A percentile compares a stretch with the other conserved stretches of the same genome.
Evolutionary conservation across 2,797 vertebrate genomes (phyloP).

Genomic region (Sandelia bainsii): DNA sequence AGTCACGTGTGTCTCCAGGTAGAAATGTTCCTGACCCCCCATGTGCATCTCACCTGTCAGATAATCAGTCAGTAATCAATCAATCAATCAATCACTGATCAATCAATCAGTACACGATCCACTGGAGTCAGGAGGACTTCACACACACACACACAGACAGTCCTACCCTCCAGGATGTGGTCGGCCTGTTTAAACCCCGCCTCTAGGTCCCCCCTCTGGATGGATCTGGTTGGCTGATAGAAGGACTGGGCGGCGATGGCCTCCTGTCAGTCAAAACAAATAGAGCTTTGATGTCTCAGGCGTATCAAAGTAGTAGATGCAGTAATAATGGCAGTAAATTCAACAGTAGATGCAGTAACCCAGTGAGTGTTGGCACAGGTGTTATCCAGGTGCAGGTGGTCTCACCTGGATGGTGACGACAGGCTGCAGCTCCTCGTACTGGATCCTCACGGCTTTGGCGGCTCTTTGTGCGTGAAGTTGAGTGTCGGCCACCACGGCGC

Average conservation of each 20-base stretch:
- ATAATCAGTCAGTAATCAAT: neutral
- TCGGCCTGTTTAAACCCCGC: conserved; percentile 92
- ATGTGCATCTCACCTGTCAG: conserved; percentile 91
- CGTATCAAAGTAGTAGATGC: too few species aligned
- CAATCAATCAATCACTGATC: neutral
- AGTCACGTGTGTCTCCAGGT: conserved; percentile 93
- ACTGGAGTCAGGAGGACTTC: neutral
- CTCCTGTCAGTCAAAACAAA: conserved; percentile 84
- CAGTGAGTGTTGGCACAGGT: too few species aligned
- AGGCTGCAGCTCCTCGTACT: conserved; percentile 89
- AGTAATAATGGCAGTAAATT: too few species aligned
- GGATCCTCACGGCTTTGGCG: conserved; percentile 88
- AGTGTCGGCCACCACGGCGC: conserved; percentile 92
- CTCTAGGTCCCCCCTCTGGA: conserved; percentile 89
- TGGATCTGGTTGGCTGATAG: conserved; percentile 83
- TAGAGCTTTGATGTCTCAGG: too few species aligned
- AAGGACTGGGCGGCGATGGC: conserved; percentile 92
- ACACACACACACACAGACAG: neutral
- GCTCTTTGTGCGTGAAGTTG: conserved; percentile 92
- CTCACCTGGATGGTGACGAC: conserved; percentile 93
- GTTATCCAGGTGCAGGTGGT: neutral
- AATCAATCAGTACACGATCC: neutral
- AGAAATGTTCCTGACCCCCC: conserved; percentile 97
- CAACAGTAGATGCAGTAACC: too few species aligned
- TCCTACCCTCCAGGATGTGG: conserved; percentile 90